These are phyloP conservation scores for Galerucella calmariensis DNA, from an alignment of 2,888 invertebrate genomes.

Conservation along the genomic window DNA sequence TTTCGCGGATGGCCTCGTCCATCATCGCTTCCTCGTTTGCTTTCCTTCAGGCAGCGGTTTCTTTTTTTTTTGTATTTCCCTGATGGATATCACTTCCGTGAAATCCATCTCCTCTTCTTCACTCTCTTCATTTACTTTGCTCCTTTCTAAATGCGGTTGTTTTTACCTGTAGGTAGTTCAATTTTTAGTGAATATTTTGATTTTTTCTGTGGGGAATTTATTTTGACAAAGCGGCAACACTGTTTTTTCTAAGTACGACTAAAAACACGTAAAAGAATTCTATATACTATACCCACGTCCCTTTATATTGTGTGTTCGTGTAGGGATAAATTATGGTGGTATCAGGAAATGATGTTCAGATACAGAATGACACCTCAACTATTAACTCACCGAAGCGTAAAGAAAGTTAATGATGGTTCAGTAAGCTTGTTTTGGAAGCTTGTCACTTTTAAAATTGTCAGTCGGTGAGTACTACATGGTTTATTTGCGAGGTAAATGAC, in stretches of 20 bases:
- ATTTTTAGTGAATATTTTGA: no score
- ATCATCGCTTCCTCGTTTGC: no score
- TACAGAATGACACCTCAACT: slow-evolving; percentile 37
- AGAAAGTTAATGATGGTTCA: slow-evolving; percentile 39
- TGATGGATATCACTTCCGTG: no score
- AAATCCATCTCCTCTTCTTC: no score
- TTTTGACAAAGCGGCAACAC: neutral
- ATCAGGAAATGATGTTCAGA: slow-evolving; percentile 37
- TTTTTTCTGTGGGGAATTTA: no score
- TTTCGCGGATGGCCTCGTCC: no score
- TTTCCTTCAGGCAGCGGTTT: no score
- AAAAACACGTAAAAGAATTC: neutral
- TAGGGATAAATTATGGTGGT: slow-evolving; percentile 9
- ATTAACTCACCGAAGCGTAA: slow-evolving; percentile 35
- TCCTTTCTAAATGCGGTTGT: no score
- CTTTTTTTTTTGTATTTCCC: no score
- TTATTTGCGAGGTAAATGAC: slow-evolving; percentile 32
- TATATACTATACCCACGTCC: no score
- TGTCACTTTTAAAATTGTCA: slow-evolving; percentile 34
- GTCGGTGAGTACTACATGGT: neutral
- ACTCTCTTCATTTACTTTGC: no score
- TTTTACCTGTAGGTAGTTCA: no score
- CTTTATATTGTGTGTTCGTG: neutral
- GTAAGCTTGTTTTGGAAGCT: slow-evolving; percentile 36
- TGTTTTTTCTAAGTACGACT: neutral